phyloP scores from a whole-genome alignment of 2,113 vertebrate genomes.

The Gambusia affinis region DNA sequence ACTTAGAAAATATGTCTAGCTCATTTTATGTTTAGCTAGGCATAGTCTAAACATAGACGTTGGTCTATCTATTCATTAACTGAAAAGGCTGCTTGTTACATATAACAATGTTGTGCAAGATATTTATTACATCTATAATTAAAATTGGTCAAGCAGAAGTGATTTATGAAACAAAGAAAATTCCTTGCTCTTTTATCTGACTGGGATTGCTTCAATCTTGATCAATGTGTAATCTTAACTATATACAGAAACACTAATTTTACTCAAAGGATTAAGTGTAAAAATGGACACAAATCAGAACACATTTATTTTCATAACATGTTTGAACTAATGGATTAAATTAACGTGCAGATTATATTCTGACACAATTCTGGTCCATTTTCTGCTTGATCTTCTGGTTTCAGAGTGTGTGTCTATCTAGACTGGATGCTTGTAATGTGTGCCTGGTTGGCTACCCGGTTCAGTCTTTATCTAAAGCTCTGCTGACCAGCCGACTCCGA shows the following conservation, averaged over 20 bases:
- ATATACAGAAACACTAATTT: not conserved
- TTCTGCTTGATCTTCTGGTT: constrained; percentile 23
- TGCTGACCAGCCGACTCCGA: constrained; percentile 75
- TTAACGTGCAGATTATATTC: not conserved
- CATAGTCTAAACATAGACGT: no score
- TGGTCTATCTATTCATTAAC: no score
- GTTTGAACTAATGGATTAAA: not conserved
- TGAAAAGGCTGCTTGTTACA: no score
- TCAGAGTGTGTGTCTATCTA: constrained; percentile 78
- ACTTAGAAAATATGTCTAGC: no score
- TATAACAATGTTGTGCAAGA: no score
- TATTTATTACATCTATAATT: not conserved
- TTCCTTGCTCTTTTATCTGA: no score
- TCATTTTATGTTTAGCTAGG: no score
- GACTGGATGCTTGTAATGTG: constrained; percentile 77
- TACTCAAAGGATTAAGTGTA: not conserved
- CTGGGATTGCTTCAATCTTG: not conserved
- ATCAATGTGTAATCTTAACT: not conserved
- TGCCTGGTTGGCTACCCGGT: constrained; percentile 68
- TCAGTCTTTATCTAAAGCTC: constrained; percentile 74
- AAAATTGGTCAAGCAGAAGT: not conserved
- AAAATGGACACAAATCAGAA: not conserved
- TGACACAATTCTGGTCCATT: not conserved
- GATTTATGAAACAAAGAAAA: not conserved
- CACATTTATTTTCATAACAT: not conserved